These are phyloP conservation scores for Pan paniscus DNA, from an alignment of 2,113 vertebrate genomes.

Conservation along the genomic window DNA sequence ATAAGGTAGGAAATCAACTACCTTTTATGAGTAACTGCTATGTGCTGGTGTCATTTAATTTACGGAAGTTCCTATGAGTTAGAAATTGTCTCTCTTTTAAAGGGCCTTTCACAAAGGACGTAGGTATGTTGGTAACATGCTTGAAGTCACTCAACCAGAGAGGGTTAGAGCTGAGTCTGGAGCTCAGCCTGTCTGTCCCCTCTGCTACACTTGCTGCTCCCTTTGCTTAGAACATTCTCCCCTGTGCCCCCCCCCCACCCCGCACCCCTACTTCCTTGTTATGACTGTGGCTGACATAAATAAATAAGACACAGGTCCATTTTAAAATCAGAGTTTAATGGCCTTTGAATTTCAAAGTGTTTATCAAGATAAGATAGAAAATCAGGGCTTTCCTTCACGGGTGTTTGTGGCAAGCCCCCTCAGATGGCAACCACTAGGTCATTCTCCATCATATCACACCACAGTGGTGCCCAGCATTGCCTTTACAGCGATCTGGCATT, in stretches of 20 bases:
- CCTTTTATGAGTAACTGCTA: neutral
- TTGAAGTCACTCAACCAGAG: accelerated
- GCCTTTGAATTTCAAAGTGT: neutral
- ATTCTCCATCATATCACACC: neutral
- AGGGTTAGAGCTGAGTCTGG: neutral
- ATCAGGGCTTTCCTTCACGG: neutral
- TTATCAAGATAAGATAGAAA: neutral
- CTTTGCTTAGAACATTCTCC: neutral
- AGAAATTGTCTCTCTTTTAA: neutral
- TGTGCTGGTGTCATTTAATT: neutral
- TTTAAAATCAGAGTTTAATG: slow-evolving; percentile 13
- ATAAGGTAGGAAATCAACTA: neutral
- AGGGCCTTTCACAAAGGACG: neutral
- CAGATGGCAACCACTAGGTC: neutral
- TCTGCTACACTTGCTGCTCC: neutral
- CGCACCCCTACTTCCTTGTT: neutral
- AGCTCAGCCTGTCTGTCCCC: neutral
- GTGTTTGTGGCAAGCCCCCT: neutral
- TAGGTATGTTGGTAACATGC: neutral
- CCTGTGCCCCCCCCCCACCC: neutral
- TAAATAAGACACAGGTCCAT: neutral
- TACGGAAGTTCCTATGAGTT: neutral
- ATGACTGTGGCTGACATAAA: neutral
- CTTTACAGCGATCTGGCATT: neutral
- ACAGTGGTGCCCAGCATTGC: accelerated